These are phyloP conservation scores for Eupithecia exiguata DNA, from an alignment of 2,888 invertebrate species.

Conservation along the genomic window DNA sequence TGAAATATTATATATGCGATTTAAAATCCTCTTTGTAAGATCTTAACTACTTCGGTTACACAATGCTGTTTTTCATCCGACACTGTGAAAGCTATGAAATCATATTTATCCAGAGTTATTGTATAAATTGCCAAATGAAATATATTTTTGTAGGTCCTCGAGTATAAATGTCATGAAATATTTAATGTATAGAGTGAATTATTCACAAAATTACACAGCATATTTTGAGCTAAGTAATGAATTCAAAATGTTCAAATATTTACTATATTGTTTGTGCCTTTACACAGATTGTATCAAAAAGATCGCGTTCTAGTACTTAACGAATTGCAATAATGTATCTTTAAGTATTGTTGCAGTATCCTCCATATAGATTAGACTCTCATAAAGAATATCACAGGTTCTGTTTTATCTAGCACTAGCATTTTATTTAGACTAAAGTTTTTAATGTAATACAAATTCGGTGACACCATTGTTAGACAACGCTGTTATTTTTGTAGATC, in stretches of 20 bases:
- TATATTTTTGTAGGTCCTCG: slow-evolving; percentile 80
- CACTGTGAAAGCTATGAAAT: slow-evolving; percentile 41
- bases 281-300: slow-evolving; percentile 54
- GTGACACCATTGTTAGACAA: slow-evolving; percentile 22
- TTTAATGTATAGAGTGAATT: slow-evolving; percentile 49
- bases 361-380: slow-evolving; percentile 42
- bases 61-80: slow-evolving; percentile 36
- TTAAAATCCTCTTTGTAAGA: slow-evolving; percentile 35
- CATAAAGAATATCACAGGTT: slow-evolving; percentile 53
- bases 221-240: slow-evolving; percentile 44
- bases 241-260: slow-evolving; percentile 36
- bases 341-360: slow-evolving; percentile 63
- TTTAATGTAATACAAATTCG: slow-evolving; percentile 24
- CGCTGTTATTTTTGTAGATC: slow-evolving; percentile 52
- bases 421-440: slow-evolving; percentile 55
- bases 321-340: slow-evolving; percentile 62
- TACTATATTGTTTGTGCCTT: slow-evolving; percentile 80
- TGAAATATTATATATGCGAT: slow-evolving; percentile 41
- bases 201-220: slow-evolving; percentile 29
- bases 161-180: slow-evolving; percentile 56
- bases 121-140: slow-evolving; percentile 78
- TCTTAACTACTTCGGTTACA: slow-evolving; percentile 22
- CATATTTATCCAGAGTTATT: slow-evolving; percentile 49
- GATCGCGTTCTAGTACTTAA: slow-evolving; percentile 62
- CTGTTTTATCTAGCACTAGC: slow-evolving; percentile 58